These are phyloP conservation scores for Lerista edwardsae DNA, from an alignment of 2,797 vertebrate species.

Conservation along the genomic window DNA sequence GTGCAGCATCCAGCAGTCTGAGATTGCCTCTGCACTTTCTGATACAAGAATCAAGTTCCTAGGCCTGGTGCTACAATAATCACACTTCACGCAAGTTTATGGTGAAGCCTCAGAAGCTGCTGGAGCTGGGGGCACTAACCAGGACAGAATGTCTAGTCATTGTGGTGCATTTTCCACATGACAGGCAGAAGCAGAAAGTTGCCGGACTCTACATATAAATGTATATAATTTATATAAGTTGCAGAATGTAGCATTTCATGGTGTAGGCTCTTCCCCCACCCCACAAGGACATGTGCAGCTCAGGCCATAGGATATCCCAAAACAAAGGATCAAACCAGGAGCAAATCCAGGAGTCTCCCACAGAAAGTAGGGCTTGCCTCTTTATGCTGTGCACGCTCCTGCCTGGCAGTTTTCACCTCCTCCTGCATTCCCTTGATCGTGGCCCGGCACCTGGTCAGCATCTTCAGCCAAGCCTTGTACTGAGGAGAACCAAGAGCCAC, in stretches of 20 bases:
- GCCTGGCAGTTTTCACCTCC: conserved; percentile 71
- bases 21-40: not conserved
- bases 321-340: no score
- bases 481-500: conserved; percentile 19
- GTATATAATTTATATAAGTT: no score
- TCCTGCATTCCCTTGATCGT: conserved; percentile 76
- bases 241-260: no score
- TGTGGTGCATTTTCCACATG: no score
- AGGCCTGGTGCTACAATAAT: not conserved
- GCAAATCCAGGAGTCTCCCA: not conserved
- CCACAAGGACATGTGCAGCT: no score
- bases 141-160: not conserved
- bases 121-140: not conserved
- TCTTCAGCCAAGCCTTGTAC: conserved; percentile 57
- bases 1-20: not conserved
- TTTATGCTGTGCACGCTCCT: conserved; percentile 69
- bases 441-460: conserved; percentile 74
- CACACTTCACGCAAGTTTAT: not conserved
- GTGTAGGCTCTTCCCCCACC: no score
- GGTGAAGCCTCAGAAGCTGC: not conserved
- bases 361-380: conserved; percentile 38
- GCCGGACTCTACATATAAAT: no score
- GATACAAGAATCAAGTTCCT: not conserved
- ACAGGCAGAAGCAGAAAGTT: no score
- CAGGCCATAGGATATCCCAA: no score